A percentile compares a stretch with the other conserved stretches of the same genome.
Evolutionary conservation across 2,888 invertebrate genomes (phyloP).

Genomic region (Aphodius granarius): DNA sequence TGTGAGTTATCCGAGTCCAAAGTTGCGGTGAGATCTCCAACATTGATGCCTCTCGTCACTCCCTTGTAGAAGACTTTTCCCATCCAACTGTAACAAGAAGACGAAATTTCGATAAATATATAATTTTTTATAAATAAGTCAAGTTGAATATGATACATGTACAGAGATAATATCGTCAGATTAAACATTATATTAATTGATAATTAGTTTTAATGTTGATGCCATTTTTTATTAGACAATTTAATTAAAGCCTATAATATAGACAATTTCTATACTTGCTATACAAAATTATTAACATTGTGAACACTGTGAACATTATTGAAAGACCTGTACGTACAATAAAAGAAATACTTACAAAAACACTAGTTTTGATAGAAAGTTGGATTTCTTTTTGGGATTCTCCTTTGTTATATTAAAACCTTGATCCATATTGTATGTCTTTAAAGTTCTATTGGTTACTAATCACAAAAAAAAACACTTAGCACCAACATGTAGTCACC

Average conservation of each 20-base stretch:
- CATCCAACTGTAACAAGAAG: conserved; percentile 46
- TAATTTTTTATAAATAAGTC: background rate
- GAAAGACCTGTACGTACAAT: too few relatives aligned
- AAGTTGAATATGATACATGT: too few relatives aligned
- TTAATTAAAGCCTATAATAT: too few relatives aligned
- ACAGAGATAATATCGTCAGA: background rate
- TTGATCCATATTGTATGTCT: conserved; percentile 33
- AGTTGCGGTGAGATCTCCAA: conserved; percentile 66
- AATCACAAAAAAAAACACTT: background rate
- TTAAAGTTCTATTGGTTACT: background rate
- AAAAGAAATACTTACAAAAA: conserved; percentile 39
- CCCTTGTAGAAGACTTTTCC: conserved; percentile 56
- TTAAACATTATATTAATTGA: background rate
- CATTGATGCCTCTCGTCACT: conserved; percentile 61
- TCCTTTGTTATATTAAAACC: conserved; percentile 40
- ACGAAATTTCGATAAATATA: conserved; percentile 11
- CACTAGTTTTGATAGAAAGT: conserved; percentile 61
- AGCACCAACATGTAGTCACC: background rate
- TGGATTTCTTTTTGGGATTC: conserved; percentile 63
- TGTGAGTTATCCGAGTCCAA: conserved; percentile 64
- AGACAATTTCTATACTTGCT: too few relatives aligned
- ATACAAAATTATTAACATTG: too few relatives aligned
- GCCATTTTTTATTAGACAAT: too few relatives aligned
- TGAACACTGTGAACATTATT: too few relatives aligned
- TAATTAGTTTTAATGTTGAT: background rate